These are phyloP conservation scores for Timema cristinae DNA, from an alignment of 2,888 invertebrate genomes.

Conservation along the genomic window DNA sequence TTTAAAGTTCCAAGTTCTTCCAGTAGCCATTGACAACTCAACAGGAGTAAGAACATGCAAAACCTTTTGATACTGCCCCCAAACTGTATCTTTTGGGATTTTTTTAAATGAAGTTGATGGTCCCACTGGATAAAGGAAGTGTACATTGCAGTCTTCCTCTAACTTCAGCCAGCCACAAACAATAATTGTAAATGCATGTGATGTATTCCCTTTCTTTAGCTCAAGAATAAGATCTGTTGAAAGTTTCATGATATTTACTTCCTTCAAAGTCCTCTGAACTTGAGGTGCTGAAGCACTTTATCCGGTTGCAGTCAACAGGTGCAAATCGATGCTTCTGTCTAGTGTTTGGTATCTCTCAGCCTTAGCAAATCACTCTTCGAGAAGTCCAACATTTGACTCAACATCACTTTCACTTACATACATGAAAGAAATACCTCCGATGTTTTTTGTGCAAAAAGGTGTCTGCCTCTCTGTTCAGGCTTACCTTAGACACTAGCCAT, in stretches of 20 bases:
- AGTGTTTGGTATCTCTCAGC: neutral
- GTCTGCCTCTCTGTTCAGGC: neutral
- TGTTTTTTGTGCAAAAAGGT: neutral
- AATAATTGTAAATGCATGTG: neutral
- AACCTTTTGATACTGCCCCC: too few species aligned
- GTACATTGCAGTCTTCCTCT: too few species aligned
- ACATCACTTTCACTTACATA: constrained; percentile 5
- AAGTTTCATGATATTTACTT: neutral
- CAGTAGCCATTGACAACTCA: too few species aligned
- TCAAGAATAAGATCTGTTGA: neutral
- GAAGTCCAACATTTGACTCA: neutral
- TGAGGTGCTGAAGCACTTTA: constrained; percentile 1
- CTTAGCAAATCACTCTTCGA: neutral
- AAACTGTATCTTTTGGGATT: too few species aligned
- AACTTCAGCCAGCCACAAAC: neutral
- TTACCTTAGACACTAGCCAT: neutral
- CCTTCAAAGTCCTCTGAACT: neutral
- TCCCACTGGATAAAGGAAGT: too few species aligned
- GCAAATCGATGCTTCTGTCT: constrained; percentile 6
- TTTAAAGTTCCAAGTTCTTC: too few species aligned
- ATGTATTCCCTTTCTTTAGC: constrained; percentile 2
- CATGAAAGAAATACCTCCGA: neutral
- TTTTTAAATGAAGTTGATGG: too few species aligned
- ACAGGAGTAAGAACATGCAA: too few species aligned
- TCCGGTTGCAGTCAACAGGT: neutral